A percentile compares a stretch with the other conserved stretches of the same genome.
These are phyloP conservation scores for Lacerta agilis DNA, from an alignment of 2,797 vertebrate genomes.

Conservation along the genomic window DNA sequence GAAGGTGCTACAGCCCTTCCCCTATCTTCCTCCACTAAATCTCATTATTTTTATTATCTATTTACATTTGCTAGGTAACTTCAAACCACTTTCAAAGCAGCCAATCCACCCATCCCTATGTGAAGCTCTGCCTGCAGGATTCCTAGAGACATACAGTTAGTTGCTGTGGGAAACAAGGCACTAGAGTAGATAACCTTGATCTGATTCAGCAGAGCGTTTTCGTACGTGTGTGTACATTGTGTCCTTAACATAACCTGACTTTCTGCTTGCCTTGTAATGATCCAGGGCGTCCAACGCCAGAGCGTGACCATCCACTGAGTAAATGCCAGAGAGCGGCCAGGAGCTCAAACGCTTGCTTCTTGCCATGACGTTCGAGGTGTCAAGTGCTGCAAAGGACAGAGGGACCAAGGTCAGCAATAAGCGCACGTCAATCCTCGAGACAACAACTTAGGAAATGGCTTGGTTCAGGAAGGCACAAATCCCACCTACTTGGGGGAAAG, in stretches of 20 bases:
- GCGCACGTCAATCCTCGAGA: background rate
- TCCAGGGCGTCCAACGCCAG: conserved; percentile 93
- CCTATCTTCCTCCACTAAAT: too few species aligned
- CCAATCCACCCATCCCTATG: background rate
- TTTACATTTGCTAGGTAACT: too few species aligned
- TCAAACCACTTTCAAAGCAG: background rate
- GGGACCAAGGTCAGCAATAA: background rate
- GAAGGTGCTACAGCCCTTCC: background rate
- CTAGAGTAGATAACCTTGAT: background rate
- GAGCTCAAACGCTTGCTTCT: conserved; percentile 98
- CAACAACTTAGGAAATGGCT: background rate
- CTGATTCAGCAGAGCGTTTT: background rate
- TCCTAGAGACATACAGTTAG: background rate
- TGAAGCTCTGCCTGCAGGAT: background rate
- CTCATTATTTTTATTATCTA: too few species aligned
- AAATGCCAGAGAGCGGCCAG: conserved; percentile 95
- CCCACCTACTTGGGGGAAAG: background rate
- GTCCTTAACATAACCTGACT: background rate
- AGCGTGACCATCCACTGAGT: conserved; percentile 88
- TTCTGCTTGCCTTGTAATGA: conserved; percentile 91
- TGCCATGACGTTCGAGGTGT: conserved; percentile 97
- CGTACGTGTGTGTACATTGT: background rate
- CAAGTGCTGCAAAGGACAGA: conserved; percentile 84
- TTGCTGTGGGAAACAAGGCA: background rate
- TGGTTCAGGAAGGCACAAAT: background rate